phyloP scores from a whole-genome alignment of 2,797 vertebrate species.

The Spinus pinus region DNA sequence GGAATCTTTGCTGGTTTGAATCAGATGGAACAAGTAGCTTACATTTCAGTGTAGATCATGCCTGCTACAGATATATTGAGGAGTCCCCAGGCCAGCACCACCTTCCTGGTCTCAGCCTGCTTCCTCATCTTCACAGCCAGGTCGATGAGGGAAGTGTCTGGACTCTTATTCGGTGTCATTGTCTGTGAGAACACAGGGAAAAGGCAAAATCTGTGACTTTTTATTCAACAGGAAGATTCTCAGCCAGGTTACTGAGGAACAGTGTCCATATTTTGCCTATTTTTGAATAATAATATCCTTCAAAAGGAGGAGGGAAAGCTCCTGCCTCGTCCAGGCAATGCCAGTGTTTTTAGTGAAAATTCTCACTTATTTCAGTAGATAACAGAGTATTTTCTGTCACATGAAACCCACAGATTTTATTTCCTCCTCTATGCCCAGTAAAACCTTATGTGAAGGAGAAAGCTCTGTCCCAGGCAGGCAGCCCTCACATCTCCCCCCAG shows the following conservation, averaged over 20 bases:
- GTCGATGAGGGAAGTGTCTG: slow-evolving; percentile 82
- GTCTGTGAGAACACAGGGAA: background rate
- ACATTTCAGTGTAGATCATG: slow-evolving; percentile 98
- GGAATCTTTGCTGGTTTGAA: background rate
- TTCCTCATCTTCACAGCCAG: slow-evolving; percentile 88
- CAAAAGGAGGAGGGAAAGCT: background rate
- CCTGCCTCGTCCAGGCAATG: background rate
- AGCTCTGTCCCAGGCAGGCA: background rate
- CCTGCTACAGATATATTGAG: slow-evolving; percentile 91
- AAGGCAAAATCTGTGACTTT: background rate
- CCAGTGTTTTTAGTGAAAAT: rapidly evolving
- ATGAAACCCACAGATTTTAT: background rate
- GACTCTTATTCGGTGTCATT: slow-evolving; percentile 77
- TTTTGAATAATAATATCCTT: background rate
- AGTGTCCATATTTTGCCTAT: rapidly evolving
- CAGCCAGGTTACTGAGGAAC: background rate
- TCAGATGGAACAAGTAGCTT: background rate
- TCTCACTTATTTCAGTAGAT: background rate
- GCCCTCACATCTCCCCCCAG: background rate
- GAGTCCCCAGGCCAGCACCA: slow-evolving; percentile 91
- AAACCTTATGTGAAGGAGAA: rapidly evolving
- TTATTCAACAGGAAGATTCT: background rate
- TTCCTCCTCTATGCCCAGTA: background rate
- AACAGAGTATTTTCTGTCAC: background rate
- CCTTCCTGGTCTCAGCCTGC: slow-evolving; percentile 88